Conservation (phyloP, 1,140 invertebrate species). For the Chelonus insularis region DNA sequence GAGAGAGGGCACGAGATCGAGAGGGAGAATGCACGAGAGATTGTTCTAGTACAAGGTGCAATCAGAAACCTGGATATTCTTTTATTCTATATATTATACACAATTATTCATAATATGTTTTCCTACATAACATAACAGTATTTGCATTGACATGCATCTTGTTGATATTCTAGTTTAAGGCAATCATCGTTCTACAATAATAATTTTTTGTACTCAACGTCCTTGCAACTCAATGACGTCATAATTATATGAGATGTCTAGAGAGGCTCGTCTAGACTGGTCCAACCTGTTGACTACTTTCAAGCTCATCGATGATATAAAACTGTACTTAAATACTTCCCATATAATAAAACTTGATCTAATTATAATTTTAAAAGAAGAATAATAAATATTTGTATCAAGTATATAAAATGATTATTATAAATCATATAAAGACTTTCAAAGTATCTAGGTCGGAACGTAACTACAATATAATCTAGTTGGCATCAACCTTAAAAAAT, state of each 20-base stretch:
- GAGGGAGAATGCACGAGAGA: not conserved
- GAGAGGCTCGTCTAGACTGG: constrained; percentile 1
- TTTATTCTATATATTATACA: not conserved
- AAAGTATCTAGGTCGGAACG: constrained; percentile 2
- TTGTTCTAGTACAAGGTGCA: too few species aligned
- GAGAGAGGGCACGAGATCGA: not conserved
- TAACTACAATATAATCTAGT: not conserved
- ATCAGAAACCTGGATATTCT: too few species aligned
- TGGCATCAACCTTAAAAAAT: too few species aligned
- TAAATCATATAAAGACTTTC: not conserved
- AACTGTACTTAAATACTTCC: not conserved
- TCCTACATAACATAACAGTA: not conserved
- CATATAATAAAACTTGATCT: not conserved
- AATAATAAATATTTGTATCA: too few species aligned
- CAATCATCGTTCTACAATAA: too few species aligned
- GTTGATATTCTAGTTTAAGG: too few species aligned
- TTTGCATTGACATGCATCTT: too few species aligned
- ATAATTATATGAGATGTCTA: not conserved
- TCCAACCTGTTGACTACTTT: not conserved
- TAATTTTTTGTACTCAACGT: too few species aligned
- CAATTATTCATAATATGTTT: not conserved
- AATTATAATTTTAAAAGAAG: too few species aligned
- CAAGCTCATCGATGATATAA: not conserved
- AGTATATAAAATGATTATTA: too few species aligned
- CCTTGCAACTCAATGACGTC: not conserved